Evolutionary conservation across 2,113 vertebrate species (phyloP).

Genomic region (Cinclus mexicanus): DNA sequence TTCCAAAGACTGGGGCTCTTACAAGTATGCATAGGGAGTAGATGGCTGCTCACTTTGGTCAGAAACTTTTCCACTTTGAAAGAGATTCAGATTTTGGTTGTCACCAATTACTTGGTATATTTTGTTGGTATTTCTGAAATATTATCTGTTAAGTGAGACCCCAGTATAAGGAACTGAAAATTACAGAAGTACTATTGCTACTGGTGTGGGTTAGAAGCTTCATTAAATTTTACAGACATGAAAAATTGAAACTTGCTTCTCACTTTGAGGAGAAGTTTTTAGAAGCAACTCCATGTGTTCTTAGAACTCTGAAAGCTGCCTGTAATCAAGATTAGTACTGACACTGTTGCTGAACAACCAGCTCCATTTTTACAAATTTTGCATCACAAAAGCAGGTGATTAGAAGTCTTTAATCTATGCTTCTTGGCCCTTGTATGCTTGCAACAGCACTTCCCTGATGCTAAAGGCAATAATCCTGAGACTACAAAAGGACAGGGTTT

Average conservation of each 20-base stretch:
- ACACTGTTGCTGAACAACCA: neutral
- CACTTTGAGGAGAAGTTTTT: neutral
- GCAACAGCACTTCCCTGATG: neutral
- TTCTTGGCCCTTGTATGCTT: neutral
- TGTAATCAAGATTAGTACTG: neutral
- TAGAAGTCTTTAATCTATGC: neutral
- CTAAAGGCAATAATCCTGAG: neutral
- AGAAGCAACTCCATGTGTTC: neutral
- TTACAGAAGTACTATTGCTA: neutral
- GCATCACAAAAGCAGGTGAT: neutral
- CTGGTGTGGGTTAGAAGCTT: neutral
- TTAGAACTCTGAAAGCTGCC: neutral
- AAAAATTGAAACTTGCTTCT: neutral
- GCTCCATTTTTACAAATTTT: neutral
- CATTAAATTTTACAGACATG: neutral
- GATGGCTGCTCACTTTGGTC: neutral
- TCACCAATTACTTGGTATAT: neutral
- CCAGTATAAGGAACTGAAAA: neutral
- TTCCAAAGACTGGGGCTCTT: neutral
- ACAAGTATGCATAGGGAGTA: neutral
- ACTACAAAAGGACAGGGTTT: neutral
- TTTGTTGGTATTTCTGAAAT: neutral
- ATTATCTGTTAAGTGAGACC: neutral
- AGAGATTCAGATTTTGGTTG: neutral
- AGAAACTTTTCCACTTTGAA: neutral